Evolutionary conservation across 2,113 vertebrate genomes (phyloP).

Genomic region (Crocuta crocuta): DNA sequence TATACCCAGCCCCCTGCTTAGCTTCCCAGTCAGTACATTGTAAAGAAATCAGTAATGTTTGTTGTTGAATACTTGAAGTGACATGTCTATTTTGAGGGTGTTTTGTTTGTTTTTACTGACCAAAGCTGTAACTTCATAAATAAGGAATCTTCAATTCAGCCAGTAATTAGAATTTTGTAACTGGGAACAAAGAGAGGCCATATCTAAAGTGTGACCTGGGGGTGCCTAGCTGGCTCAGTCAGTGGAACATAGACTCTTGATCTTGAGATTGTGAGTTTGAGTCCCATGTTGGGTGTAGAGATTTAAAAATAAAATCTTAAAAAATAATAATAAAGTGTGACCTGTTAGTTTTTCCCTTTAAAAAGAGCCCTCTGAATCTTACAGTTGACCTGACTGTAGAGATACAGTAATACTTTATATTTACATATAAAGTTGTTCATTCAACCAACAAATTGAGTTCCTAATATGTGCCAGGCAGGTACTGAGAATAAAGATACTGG

Average conservation of each 20-base stretch:
- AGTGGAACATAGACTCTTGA: too few species aligned
- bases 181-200: neutral
- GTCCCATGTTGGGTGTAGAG: too few species aligned
- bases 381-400: neutral
- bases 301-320: too few species aligned
- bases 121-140: constrained; percentile 3
- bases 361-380: neutral
- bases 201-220: neutral
- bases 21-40: neutral
- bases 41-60: neutral
- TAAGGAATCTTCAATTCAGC: neutral
- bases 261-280: too few species aligned
- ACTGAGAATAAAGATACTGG: neutral
- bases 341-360: neutral
- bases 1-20: neutral
- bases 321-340: neutral
- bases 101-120: neutral
- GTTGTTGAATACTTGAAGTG: constrained; percentile 2
- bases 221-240: too few species aligned
- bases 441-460: neutral
- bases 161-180: neutral
- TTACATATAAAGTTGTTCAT: neutral
- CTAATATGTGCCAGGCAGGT: neutral
- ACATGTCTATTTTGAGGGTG: neutral
- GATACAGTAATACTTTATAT: neutral